Percentiles rank a stretch among this genome's conserved stretches.
Conservation (phyloP, 2,113 vertebrate species). For the Cyprinodon tularosa region DNA sequence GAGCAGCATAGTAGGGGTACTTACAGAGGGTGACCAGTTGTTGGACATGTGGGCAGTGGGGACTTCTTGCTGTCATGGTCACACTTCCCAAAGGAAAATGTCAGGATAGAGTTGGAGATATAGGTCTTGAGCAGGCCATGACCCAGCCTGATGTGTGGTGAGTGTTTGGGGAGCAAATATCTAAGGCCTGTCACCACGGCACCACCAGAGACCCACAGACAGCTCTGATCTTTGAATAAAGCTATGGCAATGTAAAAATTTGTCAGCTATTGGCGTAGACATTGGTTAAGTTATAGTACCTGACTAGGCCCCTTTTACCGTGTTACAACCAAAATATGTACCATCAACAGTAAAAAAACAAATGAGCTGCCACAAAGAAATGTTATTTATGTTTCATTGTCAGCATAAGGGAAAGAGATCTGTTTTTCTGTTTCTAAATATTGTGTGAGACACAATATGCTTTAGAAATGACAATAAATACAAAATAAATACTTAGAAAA, state of each 20-base stretch:
- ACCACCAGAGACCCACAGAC: constrained; percentile 24
- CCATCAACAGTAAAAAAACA: constrained; percentile 36
- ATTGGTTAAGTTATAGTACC: no score
- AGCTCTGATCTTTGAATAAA: constrained; percentile 11
- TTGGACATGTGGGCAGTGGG: constrained; percentile 40
- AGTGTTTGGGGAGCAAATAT: constrained; percentile 61
- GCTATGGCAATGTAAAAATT: constrained; percentile 3
- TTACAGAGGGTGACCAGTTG: constrained; percentile 6
- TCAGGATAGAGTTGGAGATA: constrained; percentile 58
- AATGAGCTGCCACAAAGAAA: constrained; percentile 31
- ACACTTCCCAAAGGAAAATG: constrained; percentile 58
- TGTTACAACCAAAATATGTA: constrained; percentile 20
- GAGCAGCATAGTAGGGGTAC: background rate
- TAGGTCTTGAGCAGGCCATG: constrained; percentile 55
- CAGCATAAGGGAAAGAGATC: constrained; percentile 31
- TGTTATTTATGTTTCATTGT: constrained; percentile 45
- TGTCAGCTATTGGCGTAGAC: constrained; percentile 4
- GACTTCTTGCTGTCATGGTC: constrained; percentile 53
- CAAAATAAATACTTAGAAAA: background rate
- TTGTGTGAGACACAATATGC: constrained; percentile 13
- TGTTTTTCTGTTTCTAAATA: background rate
- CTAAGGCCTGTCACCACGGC: constrained; percentile 57
- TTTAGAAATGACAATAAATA: background rate
- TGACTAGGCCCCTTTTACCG: no score
- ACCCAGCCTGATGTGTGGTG: constrained; percentile 65